Evolutionary conservation across 1,140 invertebrate species (phyloP), one percentile per base, ranked within the genome.

Genomic region (Pissodes strobi): DNA sequence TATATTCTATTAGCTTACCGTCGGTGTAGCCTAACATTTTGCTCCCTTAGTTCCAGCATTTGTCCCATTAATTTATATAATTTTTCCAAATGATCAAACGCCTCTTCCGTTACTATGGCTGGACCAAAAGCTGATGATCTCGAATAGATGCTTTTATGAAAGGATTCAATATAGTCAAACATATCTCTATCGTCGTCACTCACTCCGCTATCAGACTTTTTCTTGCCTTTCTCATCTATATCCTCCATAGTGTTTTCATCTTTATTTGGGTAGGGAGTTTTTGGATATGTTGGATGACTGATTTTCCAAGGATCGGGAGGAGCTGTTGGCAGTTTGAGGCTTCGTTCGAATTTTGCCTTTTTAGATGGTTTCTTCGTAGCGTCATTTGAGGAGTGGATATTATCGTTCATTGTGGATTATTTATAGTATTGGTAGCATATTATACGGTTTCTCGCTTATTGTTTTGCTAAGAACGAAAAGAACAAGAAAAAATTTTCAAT

Each of bases 11-110:
- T n/a, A n/a, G n/a, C 30, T 10, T 27, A 65, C 63, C 85, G 80
- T 64, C 84, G 83, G 45, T 90, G 85, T 1, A 92, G 76, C 59
- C 84, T 83, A 1, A 83, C 79, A 72, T 90, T 92, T 67, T 90
- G 85, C 69, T 90, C 85, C 48, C 87, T 84, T 13, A 93, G 77
- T 9, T 84, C 84, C 2, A 90, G 79, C 25, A 92, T 82, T 69
- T 92, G 87, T 68, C 92, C 88, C 76, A 92, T 84, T 6, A 93
- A 76, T 48, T 85, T 83, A 66, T 90, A 85, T 2, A 93, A 76
- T 64, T 90, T 88, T 67, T 91, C 90, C 60, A 93, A 74, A 72
- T 92, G 90, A 69, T 91, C 88, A 22, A 93, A 82, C 2, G 85
- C 81, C 49, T 86, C 84, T 10, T 86, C 77, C 0, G 83, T 82